phyloP scores from a whole-genome alignment of 2,113 vertebrate species.

The Pangasianodon hypophthalmus region DNA sequence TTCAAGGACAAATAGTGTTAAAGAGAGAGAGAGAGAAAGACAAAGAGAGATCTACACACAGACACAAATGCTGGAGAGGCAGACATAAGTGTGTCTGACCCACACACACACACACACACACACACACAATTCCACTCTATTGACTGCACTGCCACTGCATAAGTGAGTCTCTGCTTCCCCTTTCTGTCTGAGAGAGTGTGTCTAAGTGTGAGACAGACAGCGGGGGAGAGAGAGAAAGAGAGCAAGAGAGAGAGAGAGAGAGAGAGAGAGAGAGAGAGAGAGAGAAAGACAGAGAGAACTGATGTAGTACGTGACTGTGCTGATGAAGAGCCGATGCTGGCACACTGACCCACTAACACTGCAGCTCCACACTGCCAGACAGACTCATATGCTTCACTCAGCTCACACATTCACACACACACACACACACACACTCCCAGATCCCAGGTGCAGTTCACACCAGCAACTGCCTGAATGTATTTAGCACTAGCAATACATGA shows the following conservation, averaged over 20 bases:
- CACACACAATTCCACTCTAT: constrained; percentile 57
- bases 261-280: not conserved
- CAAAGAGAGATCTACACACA: not conserved
- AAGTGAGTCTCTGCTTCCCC: constrained; percentile 34
- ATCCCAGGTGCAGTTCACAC: not conserved
- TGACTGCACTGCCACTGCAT: constrained; percentile 48
- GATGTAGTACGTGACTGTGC: constrained; percentile 57
- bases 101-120: constrained; percentile 35
- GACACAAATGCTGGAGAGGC: not conserved
- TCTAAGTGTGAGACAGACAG: constrained; percentile 27
- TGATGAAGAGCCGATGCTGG: constrained; percentile 69
- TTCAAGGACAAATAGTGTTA: constrained; percentile 22
- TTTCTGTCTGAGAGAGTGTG: constrained; percentile 9
- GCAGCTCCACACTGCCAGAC: constrained; percentile 53
- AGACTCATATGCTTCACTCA: constrained; percentile 23
- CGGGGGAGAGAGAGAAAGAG: not conserved
- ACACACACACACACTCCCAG: not conserved
- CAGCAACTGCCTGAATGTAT: constrained; percentile 2
- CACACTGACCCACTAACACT: constrained; percentile 77
- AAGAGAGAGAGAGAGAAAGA: constrained; percentile 19
- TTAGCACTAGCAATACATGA: not conserved
- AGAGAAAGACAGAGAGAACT: not conserved
- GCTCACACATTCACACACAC: constrained; percentile 1
- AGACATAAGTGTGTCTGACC: not conserved
- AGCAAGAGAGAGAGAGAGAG: not conserved